These are phyloP conservation scores for Linnaemya vulpina DNA, from an alignment of 2,888 invertebrate species.

Conservation along the genomic window DNA sequence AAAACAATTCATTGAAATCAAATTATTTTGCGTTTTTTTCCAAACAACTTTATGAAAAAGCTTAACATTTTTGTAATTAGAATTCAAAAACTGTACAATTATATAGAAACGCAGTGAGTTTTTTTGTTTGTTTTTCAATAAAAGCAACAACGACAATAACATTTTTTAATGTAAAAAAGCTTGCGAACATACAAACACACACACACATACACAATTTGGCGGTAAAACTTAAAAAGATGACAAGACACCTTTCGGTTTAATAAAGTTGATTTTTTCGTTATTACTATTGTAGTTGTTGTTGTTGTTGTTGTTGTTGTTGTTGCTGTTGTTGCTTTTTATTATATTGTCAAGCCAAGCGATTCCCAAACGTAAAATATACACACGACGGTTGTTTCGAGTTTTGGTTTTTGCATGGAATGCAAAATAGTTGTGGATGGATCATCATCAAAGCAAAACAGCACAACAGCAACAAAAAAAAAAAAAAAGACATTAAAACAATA, in stretches of 20 bases:
- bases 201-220: conserved; percentile 49
- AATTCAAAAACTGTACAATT: conserved; percentile 69
- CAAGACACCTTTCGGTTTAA: conserved; percentile 71
- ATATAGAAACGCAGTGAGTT: conserved; percentile 61
- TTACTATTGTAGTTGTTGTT: neutral
- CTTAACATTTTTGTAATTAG: conserved; percentile 59
- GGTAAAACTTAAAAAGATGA: conserved; percentile 68
- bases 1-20: conserved; percentile 42
- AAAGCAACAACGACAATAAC: conserved; percentile 39
- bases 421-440: conserved; percentile 68
- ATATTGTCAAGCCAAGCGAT: conserved; percentile 60
- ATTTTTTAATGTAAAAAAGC: conserved; percentile 51
- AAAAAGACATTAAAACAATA: neutral
- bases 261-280: conserved; percentile 56
- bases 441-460: conserved; percentile 51
- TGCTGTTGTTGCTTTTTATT: conserved; percentile 39
- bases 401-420: conserved; percentile 66
- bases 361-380: conserved; percentile 55
- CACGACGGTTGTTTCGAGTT: conserved; percentile 24
- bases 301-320: neutral
- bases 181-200: too few species aligned
- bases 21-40: too few species aligned
- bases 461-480: neutral
- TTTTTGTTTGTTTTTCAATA: conserved; percentile 10
- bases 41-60: conserved; percentile 22